phyloP scores from a whole-genome alignment of 92 coral and sea anemone genomes.

The Parazoanthus darwini region DNA sequence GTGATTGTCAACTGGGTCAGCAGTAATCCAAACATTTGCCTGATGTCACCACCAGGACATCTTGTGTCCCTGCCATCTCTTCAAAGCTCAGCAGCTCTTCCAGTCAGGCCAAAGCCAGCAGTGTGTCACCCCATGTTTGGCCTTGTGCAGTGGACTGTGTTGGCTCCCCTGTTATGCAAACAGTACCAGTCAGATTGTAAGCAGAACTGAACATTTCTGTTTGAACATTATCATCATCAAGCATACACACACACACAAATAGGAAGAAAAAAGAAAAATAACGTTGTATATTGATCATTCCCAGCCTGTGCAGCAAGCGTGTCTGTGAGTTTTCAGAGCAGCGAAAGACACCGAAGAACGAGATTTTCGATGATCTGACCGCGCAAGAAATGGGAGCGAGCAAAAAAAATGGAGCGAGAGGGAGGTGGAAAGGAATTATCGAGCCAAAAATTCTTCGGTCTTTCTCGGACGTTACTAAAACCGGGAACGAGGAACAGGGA shows the following conservation, averaged over 20 bases:
- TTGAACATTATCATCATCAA: neutral
- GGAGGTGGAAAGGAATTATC: no score
- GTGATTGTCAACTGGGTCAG: constrained; percentile 92
- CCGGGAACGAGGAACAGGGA: no score
- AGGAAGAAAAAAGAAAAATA: neutral
- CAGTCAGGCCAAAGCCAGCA: constrained; percentile 43
- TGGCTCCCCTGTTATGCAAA: constrained; percentile 66
- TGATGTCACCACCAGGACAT: constrained; percentile 67
- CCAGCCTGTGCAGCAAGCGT: no score
- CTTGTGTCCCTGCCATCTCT: constrained; percentile 72
- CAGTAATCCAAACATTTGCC: constrained; percentile 75
- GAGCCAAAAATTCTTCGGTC: no score
- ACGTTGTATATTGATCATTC: no score
- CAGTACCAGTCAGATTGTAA: constrained; percentile 29
- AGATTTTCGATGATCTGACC: no score
- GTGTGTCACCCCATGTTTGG: constrained; percentile 64
- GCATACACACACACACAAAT: neutral
- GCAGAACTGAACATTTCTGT: neutral
- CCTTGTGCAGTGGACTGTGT: constrained; percentile 83
- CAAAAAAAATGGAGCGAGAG: no score
- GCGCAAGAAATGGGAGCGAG: no score
- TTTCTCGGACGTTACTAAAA: no score
- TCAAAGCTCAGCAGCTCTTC: constrained; percentile 63
- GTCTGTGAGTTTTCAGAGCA: no score
- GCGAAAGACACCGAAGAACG: no score